phyloP scores from a whole-genome alignment of 2,113 vertebrate genomes.

The Salvelinus namaycush region DNA sequence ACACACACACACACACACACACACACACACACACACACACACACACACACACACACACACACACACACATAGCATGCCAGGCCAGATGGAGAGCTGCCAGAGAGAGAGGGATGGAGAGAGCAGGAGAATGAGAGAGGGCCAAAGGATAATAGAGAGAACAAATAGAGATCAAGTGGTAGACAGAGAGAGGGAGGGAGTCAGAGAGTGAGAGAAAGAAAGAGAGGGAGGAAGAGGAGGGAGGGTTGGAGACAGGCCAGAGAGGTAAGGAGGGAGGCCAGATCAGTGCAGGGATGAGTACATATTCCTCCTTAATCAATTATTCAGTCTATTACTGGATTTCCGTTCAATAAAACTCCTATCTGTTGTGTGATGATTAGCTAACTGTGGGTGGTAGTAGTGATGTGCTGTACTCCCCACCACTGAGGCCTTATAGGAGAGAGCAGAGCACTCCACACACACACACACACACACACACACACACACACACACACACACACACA shows the following conservation, averaged over 20 bases:
- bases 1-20: background rate
- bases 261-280: slow-evolving; percentile 36
- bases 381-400: too few relatives aligned
- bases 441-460: too few relatives aligned
- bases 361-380: slow-evolving; percentile 30
- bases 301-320: slow-evolving; percentile 37
- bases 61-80: background rate
- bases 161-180: background rate
- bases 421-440: too few relatives aligned
- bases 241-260: slow-evolving; percentile 4
- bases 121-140: slow-evolving; percentile 6
- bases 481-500: too few relatives aligned
- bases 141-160: too few relatives aligned
- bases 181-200: background rate
- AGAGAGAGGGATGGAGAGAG: slow-evolving; percentile 21
- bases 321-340: slow-evolving; percentile 24
- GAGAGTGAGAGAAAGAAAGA: slow-evolving; percentile 37
- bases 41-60: background rate
- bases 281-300: slow-evolving; percentile 18
- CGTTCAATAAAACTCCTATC: slow-evolving; percentile 21
- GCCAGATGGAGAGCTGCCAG: background rate
- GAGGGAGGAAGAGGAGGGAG: slow-evolving; percentile 25
- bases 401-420: too few relatives aligned
- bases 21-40: background rate
- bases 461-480: too few relatives aligned